Evolutionary conservation across 2,113 vertebrate species (phyloP), one percentile per base, ranked within the genome.

Genomic region (Gallinago media): DNA sequence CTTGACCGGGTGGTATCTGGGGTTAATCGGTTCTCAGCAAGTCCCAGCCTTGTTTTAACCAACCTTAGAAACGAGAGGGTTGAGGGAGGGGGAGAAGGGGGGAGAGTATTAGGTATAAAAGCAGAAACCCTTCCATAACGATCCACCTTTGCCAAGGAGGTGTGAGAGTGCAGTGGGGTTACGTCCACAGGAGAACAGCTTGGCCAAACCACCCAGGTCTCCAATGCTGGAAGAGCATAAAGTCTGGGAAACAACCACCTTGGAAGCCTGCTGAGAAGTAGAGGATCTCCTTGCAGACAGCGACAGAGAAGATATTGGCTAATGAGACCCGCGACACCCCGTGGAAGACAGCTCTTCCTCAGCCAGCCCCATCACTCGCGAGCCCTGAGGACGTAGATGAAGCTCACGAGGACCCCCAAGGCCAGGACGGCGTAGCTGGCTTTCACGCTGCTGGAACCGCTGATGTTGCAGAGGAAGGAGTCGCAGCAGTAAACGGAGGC

Each of bases 391-490:
- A 95, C 34, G n/a, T 85, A 89, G 82, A 96, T 3, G 71, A 96
- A 42, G 92, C 91, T 85, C 7, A 96, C 2, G 18, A 96, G 82
- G 20, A 97, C 34, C 3, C 85, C 91, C 80, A 94, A 70, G 66
- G 76, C 88, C 73, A 97, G 87, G 49, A 94, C 15, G 0, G 17
- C 0, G 16, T 19, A 88, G 15, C 80, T 89, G 56, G 89, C 80
- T 25, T 82, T 90, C 46, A 88, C 21, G 2, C 50, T 88, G 67
- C 74, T 83, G 68, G 93, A 90, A 0, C 68, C 73, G 0, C 96
- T 97, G 94, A 97, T 92, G 84, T 97, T 97, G 97, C 97, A 97
- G 38, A 85, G 86, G 95, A 96, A 90, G 44, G 95, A 95, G 62
- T 97, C 92, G 5, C 97, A 97, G 93, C 97, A 97, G 71, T 86